These are phyloP conservation scores for Probosciger aterrimus DNA, from an alignment of 2,113 vertebrate genomes.

Conservation along the genomic window DNA sequence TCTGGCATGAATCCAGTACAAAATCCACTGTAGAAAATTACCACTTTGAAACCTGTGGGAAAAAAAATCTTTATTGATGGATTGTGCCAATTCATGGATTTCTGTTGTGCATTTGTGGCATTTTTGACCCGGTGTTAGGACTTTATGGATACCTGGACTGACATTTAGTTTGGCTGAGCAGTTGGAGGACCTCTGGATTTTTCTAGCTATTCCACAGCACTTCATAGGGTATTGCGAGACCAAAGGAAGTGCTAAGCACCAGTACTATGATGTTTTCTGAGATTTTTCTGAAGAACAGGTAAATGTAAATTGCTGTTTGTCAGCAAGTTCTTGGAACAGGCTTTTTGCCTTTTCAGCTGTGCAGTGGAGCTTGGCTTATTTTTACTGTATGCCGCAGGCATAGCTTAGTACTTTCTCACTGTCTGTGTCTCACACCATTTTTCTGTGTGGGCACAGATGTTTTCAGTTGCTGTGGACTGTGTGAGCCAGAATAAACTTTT, in stretches of 20 bases:
- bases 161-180: neutral
- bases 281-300: neutral
- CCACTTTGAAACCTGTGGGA: neutral
- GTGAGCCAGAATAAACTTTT: neutral
- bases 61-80: neutral
- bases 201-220: neutral
- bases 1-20: neutral
- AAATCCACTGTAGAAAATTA: neutral
- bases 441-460: neutral
- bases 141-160: neutral
- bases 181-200: neutral
- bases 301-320: neutral
- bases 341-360: neutral
- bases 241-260: neutral
- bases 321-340: neutral
- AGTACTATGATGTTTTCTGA: neutral
- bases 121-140: neutral
- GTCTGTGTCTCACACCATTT: neutral
- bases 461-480: neutral
- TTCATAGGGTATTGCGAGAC: neutral
- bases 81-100: neutral
- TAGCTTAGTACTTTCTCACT: neutral
- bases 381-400: neutral
- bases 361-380: neutral
- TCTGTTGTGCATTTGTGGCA: neutral